Conservation (phyloP, 2,888 invertebrate genomes). For the Neoitamus cyanurus region DNA sequence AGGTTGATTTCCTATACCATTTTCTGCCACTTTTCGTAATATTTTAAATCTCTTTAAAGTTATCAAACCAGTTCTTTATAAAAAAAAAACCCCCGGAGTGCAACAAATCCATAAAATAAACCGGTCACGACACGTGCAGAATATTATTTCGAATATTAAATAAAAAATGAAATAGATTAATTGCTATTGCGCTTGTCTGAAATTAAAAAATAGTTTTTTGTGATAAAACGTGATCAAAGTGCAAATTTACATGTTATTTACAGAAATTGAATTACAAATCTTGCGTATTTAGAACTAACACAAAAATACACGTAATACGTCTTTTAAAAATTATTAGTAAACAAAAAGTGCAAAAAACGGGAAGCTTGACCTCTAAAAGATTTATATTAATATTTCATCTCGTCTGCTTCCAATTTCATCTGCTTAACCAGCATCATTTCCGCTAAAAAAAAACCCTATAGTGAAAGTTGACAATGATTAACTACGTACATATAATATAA, state of each 20-base stretch:
- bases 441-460: not conserved
- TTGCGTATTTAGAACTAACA: no score
- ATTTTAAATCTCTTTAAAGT: not conserved
- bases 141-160: not conserved
- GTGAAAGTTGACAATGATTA: not conserved
- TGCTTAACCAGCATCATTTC: not conserved
- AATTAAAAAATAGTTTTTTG: not conserved
- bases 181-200: not conserved
- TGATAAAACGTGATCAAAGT: not conserved
- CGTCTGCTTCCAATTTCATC: no score
- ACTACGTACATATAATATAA: no score
- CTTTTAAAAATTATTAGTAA: no score
- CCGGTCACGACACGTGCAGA: not conserved
- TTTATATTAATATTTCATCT: no score
- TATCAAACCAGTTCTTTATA: not conserved
- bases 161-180: not conserved
- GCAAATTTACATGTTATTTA: not conserved
- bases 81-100: no score
- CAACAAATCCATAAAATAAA: not conserved
- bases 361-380: no score
- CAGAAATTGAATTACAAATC: no score
- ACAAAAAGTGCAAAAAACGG: no score
- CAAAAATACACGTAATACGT: no score
- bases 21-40: not conserved
- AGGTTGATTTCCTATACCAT: not conserved